Conservation (phyloP, 64 coral and sea anemone genomes). For the Exaiptasia diaphana region DNA sequence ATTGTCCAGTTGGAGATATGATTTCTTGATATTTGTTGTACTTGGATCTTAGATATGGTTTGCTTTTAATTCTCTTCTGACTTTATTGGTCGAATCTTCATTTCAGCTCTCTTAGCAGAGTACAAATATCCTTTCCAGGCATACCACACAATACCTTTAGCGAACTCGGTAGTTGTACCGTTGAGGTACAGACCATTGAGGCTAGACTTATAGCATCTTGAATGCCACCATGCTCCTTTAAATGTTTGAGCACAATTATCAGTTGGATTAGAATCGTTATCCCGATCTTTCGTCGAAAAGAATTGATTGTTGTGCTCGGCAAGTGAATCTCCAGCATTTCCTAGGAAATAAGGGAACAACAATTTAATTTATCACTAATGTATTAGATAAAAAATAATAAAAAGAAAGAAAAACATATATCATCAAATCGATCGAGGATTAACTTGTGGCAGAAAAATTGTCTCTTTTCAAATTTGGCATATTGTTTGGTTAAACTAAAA, state of each 20-base stretch:
- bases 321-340: neutral
- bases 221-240: neutral
- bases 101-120: too few relatives aligned
- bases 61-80: too few relatives aligned
- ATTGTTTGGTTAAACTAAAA: neutral
- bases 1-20: too few relatives aligned
- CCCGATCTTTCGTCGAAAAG: neutral
- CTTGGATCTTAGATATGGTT: too few relatives aligned
- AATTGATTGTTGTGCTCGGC: neutral
- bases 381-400: too few relatives aligned
- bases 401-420: neutral
- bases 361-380: too few relatives aligned
- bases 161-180: too few relatives aligned
- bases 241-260: neutral
- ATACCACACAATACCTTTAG: too few relatives aligned
- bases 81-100: too few relatives aligned
- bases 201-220: neutral
- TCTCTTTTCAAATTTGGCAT: neutral
- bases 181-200: too few relatives aligned
- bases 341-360: neutral
- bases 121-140: too few relatives aligned
- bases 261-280: neutral
- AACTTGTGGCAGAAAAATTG: neutral
- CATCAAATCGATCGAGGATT: neutral
- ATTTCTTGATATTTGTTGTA: too few relatives aligned